Evolutionary conservation across 2,888 invertebrate genomes (phyloP).

Genomic region (Cyclophora punctaria): DNA sequence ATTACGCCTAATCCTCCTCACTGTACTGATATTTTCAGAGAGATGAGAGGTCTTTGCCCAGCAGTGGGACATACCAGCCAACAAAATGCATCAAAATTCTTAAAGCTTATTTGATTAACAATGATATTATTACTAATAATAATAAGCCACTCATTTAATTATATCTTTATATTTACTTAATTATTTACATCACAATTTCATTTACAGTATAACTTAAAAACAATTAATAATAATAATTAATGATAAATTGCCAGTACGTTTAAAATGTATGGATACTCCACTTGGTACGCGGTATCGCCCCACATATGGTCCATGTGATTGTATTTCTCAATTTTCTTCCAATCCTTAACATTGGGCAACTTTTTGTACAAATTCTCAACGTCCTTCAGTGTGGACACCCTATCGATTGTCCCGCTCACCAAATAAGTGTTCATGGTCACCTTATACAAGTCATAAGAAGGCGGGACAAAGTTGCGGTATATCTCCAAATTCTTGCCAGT

Average conservation of each 20-base stretch:
- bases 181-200: background rate
- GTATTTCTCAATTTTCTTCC: slow-evolving; percentile 21
- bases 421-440: slow-evolving; percentile 30
- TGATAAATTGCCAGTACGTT: slow-evolving; percentile 18
- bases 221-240: slow-evolving; percentile 5
- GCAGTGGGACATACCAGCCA: too few relatives aligned
- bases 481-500: slow-evolving; percentile 19
- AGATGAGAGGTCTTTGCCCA: too few relatives aligned
- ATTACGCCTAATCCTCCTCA: too few relatives aligned
- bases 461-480: slow-evolving; percentile 29
- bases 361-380: slow-evolving; percentile 19
- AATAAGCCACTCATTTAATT: too few relatives aligned
- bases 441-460: slow-evolving; percentile 33
- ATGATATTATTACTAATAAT: too few relatives aligned
- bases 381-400: slow-evolving; percentile 28
- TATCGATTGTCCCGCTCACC: slow-evolving; percentile 33
- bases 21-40: too few relatives aligned
- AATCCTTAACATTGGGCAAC: slow-evolving; percentile 30
- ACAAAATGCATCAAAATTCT: too few relatives aligned
- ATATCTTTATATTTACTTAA: too few relatives aligned
- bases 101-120: too few relatives aligned
- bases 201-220: background rate
- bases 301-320: slow-evolving; percentile 40
- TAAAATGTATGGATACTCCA: slow-evolving; percentile 19
- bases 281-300: slow-evolving; percentile 23